A percentile compares a stretch with the other conserved stretches of the same genome.
phyloP scores from a whole-genome alignment of 2,888 invertebrate genomes.

The Macaria notata region DNA sequence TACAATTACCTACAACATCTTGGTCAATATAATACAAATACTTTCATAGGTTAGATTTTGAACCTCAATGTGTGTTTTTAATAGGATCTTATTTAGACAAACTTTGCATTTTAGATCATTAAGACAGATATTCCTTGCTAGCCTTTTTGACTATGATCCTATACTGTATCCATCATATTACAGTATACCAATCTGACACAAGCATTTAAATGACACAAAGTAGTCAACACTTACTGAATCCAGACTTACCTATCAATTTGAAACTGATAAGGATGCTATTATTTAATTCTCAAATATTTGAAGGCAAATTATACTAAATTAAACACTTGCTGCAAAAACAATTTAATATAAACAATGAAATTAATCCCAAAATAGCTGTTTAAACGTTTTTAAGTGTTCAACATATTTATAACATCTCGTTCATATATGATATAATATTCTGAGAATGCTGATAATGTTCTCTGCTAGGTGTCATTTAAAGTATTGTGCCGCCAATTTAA shows the following conservation, averaged over 20 bases:
- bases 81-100: too few species aligned
- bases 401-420: too few species aligned
- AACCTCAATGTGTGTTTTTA: not conserved
- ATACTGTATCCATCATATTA: too few species aligned
- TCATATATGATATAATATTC: too few species aligned
- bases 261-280: constrained; percentile 1
- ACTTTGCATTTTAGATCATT: too few species aligned
- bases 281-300: constrained; percentile 1
- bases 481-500: constrained; percentile 2
- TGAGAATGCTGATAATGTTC: not conserved
- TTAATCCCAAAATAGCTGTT: too few species aligned
- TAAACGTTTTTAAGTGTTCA: too few species aligned
- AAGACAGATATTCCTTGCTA: too few species aligned
- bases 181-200: not conserved
- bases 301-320: not conserved
- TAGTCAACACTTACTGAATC: not conserved
- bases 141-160: too few species aligned
- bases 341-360: too few species aligned
- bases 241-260: not conserved
- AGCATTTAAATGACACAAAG: constrained; percentile 23
- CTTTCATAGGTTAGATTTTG: constrained; percentile 1
- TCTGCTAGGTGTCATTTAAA: not conserved
- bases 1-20: constrained; percentile 36
- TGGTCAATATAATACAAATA: constrained; percentile 28
- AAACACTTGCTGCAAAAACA: not conserved